Base-by-base conservation (phyloP, 2,797 vertebrate species). In the Tragopan temminckii region DNA sequence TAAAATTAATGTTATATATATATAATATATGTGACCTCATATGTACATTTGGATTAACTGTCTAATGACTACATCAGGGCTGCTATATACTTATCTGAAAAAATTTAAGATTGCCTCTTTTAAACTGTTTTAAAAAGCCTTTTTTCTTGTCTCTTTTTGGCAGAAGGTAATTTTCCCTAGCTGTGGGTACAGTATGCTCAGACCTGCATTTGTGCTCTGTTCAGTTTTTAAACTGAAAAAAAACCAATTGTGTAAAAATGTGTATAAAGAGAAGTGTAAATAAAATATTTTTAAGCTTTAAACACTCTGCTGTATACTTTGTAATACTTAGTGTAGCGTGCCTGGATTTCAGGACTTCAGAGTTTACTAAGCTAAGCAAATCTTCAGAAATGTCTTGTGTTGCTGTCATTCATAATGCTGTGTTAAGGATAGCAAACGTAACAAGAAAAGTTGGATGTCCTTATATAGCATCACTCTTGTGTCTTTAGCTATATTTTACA, bases 271-370 rank as follows among this genome's bases (percentile, higher is more conserved):
- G 96, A 98, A 98, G 80, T 98, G 97, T 98, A 98, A 98, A 98
- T 98, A 98, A 98, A 98, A 97, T 98, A 98, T 98, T 98, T 98
- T 98, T 98, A 96, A 98, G 97, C 97, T 98, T 98, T 98, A 97
- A 98, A 88, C 36, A 57, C 55, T 91, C 33, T 71, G 10, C 46
- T 88, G 93, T 81, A 53, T 91, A 67, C 55, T 95, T 62, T 76
- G 13, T 93, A 38, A 43, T 86, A 27, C 33, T 78, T 21, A 13
- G 21, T 13, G 16, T 57, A 42, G 61, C 6, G 20, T 43, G 18
- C 29, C n/a, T 82, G 55, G 19, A 27, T 78, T 76, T 5, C 61
- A 58, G 75, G 69, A 36, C 38, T 80, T 45, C 8, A 89, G 66
- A 38, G 15, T 43, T 68, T 21, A 59, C 18, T 42, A 5, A 21